Conservation (phyloP, 2,888 invertebrate genomes). For the Platycheirus rosarum region DNA sequence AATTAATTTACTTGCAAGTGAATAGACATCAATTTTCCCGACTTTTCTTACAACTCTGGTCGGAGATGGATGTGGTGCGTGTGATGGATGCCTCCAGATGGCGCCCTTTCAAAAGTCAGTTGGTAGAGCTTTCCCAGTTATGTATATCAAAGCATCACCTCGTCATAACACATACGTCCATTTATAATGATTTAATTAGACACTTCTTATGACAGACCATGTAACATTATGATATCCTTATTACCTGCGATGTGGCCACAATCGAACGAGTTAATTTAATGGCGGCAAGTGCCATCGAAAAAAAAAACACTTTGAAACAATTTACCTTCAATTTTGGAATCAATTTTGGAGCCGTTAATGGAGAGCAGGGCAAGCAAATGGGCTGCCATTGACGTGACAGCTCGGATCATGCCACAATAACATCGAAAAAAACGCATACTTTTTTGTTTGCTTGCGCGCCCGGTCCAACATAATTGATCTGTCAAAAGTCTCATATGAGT, state of each 20-base stretch:
- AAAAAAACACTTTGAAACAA: constrained; percentile 68
- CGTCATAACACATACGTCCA: constrained; percentile 18
- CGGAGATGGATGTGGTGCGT: too few relatives aligned
- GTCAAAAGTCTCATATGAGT: constrained; percentile 69
- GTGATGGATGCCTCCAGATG: constrained; percentile 35
- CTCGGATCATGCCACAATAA: constrained; percentile 59
- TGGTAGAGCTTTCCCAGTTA: background rate
- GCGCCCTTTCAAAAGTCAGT: constrained; percentile 40
- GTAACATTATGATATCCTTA: constrained; percentile 68
- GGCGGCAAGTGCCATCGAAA: constrained; percentile 66
- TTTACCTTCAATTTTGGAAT: constrained; percentile 69
- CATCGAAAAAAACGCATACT: constrained; percentile 26
- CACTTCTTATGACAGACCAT: constrained; percentile 69
- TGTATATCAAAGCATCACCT: constrained; percentile 8
- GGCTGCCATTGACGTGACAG: constrained; percentile 70
- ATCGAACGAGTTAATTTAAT: constrained; percentile 70
- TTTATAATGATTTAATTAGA: constrained; percentile 72
- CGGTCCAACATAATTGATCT: constrained; percentile 70
- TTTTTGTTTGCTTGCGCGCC: constrained; percentile 12
- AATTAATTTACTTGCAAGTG: constrained; percentile 60
- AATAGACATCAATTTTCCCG: constrained; percentile 52
- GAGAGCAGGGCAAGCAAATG: constrained; percentile 61
- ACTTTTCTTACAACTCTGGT: background rate
- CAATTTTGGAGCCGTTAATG: constrained; percentile 67
- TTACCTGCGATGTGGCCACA: constrained; percentile 53